Conservation (phyloP, 2,797 vertebrate genomes). For the Leucoraja ocellata region DNA sequence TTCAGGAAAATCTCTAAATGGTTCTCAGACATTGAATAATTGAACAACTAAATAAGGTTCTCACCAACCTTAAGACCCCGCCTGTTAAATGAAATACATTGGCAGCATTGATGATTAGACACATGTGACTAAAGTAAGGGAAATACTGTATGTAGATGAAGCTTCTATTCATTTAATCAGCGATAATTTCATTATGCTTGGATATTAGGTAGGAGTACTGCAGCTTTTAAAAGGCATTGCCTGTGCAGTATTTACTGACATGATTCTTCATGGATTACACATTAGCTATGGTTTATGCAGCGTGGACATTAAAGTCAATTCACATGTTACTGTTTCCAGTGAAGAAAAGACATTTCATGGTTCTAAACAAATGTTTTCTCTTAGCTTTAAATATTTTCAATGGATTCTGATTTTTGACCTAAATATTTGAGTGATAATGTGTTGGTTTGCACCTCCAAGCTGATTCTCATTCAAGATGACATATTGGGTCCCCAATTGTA, state of each 20-base stretch:
- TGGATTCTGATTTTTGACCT: not conserved
- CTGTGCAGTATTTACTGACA: not conserved
- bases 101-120: conserved; percentile 4
- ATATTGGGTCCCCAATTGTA: not conserved
- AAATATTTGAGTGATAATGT: not conserved
- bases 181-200: not conserved
- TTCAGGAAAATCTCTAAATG: conserved; percentile 11
- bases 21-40: not conserved
- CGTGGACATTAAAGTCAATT: conserved; percentile 12
- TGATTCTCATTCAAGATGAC: not conserved
- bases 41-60: conserved; percentile 26
- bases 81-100: conserved; percentile 13
- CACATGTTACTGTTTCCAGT: not conserved
- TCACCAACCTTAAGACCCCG: not conserved
- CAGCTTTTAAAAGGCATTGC: not conserved
- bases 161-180: conserved; percentile 21
- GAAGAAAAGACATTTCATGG: not conserved
- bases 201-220: not conserved
- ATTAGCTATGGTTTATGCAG: not conserved
- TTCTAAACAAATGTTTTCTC: not conserved
- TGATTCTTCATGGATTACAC: not conserved
- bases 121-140: conserved; percentile 2
- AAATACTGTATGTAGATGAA: conserved; percentile 11
- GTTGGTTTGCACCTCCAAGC: not conserved
- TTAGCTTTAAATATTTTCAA: not conserved